Percentiles rank a stretch among this genome's conserved stretches.
phyloP scores from a whole-genome alignment of 2,113 vertebrate genomes.

The Etheostoma spectabile region DNA sequence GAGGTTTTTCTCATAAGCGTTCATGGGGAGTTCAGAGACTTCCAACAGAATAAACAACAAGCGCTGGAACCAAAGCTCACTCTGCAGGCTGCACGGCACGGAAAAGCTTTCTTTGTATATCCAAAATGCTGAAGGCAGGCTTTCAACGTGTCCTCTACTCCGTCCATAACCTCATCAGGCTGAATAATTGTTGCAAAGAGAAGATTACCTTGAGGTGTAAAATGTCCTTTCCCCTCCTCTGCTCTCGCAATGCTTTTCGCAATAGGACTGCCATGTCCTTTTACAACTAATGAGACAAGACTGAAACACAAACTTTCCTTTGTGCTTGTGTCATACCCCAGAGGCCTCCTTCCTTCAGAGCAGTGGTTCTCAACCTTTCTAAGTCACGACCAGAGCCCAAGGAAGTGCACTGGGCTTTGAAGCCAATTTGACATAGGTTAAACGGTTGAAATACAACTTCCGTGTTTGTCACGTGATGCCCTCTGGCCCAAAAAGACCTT shows the following conservation, averaged over 20 bases:
- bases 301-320: conserved; percentile 48
- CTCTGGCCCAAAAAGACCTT: too few species aligned
- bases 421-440: too few species aligned
- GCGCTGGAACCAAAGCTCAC: conserved; percentile 27
- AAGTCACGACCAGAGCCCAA: too few species aligned
- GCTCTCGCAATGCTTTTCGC: conserved; percentile 16
- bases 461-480: too few species aligned
- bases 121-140: conserved; percentile 45
- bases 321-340: conserved; percentile 17
- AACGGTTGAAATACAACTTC: too few species aligned
- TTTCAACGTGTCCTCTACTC: conserved; percentile 58
- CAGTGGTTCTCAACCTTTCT: too few species aligned
- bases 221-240: conserved; percentile 40
- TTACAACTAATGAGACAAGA: conserved; percentile 45
- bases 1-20: conserved; percentile 51
- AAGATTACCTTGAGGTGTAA: conserved; percentile 70
- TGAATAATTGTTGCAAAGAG: conserved; percentile 68
- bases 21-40: conserved; percentile 39
- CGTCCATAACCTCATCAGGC: conserved; percentile 72
- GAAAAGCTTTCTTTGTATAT: conserved; percentile 30
- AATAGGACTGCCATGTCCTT: conserved; percentile 31
- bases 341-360: conserved; percentile 21
- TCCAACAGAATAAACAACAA: conserved; percentile 47
- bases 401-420: too few species aligned
- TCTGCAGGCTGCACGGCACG: neutral